Conservation (phyloP, 2,888 invertebrate genomes). For the Eupithecia subfuscata region DNA sequence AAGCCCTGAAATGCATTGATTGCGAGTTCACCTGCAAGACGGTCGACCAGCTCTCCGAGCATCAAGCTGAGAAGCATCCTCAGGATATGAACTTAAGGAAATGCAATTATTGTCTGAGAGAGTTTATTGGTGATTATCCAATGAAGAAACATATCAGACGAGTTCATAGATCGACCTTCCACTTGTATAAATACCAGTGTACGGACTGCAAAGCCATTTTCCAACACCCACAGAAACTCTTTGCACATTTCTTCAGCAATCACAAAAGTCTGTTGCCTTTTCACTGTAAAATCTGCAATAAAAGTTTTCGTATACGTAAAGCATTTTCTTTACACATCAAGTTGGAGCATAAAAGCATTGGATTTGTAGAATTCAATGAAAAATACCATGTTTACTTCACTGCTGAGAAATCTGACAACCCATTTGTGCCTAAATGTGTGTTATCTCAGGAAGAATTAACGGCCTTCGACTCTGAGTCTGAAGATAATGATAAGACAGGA, state of each 20-base stretch:
- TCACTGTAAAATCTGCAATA: constrained; percentile 45
- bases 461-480: constrained; percentile 22
- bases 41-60: constrained; percentile 56
- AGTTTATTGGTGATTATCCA: constrained; percentile 58
- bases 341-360: constrained; percentile 64
- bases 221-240: constrained; percentile 70
- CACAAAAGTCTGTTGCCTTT: constrained; percentile 59
- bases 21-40: constrained; percentile 58
- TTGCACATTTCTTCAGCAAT: constrained; percentile 64
- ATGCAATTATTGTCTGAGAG: constrained; percentile 65
- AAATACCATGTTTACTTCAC: constrained; percentile 70
- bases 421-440: constrained; percentile 54
- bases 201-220: constrained; percentile 59
- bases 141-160: constrained; percentile 65
- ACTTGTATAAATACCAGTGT: constrained; percentile 71
- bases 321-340: constrained; percentile 73
- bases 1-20: constrained; percentile 55
- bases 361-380: constrained; percentile 72
- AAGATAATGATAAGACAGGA: neutral
- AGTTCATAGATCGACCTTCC: constrained; percentile 55
- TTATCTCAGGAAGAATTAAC: constrained; percentile 30
- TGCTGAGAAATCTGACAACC: constrained; percentile 63
- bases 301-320: constrained; percentile 62
- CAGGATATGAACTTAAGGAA: constrained; percentile 51
- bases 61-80: constrained; percentile 59